Conservation (phyloP, 1,140 invertebrate genomes). For the Drosophila pseudoananassae region DNA sequence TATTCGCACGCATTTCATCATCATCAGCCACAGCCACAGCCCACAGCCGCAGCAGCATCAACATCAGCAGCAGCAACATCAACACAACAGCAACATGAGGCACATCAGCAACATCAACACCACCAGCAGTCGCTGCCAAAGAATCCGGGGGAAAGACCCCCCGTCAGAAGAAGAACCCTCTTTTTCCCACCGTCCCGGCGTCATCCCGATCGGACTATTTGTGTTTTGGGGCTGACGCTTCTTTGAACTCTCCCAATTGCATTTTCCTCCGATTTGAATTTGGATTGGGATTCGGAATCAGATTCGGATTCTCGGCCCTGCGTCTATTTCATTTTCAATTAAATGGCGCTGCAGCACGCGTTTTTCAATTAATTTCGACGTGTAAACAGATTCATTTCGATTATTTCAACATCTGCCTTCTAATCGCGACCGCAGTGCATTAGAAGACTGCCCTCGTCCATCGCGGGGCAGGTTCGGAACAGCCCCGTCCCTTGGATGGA, state of each 20-base stretch:
- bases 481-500: constrained; percentile 1
- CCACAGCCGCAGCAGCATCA: constrained; percentile 1
- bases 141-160: constrained; percentile 7
- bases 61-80: constrained; percentile 5
- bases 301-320: constrained; percentile 1
- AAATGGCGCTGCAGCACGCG: constrained; percentile 75
- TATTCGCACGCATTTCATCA: constrained; percentile 73
- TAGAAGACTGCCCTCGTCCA: constrained; percentile 46
- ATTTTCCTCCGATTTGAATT: constrained; percentile 20
- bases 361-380: constrained; percentile 82
- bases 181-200: constrained; percentile 1
- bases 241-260: constrained; percentile 40
- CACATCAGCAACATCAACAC: constrained; percentile 40
- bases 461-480: constrained; percentile 16
- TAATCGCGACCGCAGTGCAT: constrained; percentile 59
- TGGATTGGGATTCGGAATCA: constrained; percentile 17
- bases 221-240: constrained; percentile 20
- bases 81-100: constrained; percentile 8
- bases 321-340: constrained; percentile 77
- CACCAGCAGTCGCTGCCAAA: constrained; percentile 37
- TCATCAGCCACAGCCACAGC: constrained; percentile 19
- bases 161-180: neutral
- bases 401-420: constrained; percentile 82
- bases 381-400: constrained; percentile 84
- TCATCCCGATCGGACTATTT: constrained; percentile 24